Conservation (phyloP, 2,113 vertebrate species). For the Sitta europaea region DNA sequence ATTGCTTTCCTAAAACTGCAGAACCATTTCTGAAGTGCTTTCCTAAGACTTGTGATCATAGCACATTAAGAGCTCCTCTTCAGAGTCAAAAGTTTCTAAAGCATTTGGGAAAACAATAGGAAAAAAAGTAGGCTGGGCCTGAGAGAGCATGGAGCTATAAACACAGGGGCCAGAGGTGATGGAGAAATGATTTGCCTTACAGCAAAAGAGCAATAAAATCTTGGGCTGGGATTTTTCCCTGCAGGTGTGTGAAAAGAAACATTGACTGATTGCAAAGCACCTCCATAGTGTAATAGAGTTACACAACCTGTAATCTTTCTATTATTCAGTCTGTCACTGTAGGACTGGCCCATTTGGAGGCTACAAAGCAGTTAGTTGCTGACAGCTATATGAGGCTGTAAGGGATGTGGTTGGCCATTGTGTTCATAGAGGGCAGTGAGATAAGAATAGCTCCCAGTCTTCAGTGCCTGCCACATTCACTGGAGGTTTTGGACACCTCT, state of each 20-base stretch:
- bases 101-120: neutral
- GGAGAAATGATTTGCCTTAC: neutral
- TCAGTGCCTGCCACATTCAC: neutral
- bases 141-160: neutral
- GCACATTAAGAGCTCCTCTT: neutral
- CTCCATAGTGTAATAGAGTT: neutral
- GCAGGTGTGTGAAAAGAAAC: neutral
- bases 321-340: neutral
- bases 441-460: constrained; percentile 6
- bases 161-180: neutral
- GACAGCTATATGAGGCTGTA: neutral
- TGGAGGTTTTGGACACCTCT: neutral
- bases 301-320: neutral
- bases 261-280: neutral
- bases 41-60: neutral
- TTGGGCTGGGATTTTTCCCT: neutral
- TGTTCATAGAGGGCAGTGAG: neutral
- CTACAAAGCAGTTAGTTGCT: neutral
- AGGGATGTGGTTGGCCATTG: neutral
- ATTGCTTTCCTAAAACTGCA: neutral
- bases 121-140: neutral
- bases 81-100: neutral
- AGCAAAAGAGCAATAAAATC: neutral
- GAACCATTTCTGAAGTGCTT: neutral
- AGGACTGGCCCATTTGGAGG: neutral